Conservation (phyloP, 2,888 invertebrate genomes). For the Petrolisthes manimaculis region DNA sequence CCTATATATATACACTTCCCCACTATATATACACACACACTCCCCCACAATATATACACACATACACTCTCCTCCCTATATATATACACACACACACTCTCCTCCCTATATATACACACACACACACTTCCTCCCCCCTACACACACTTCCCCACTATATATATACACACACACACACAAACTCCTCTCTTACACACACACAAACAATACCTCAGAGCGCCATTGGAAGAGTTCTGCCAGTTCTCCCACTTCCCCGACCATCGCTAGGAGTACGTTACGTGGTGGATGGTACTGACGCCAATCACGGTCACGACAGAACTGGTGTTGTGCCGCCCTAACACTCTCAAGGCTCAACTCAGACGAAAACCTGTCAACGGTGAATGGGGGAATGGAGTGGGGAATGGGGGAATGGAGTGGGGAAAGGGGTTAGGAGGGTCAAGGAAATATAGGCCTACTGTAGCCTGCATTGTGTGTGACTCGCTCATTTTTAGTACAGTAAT, state of each 20-base stretch:
- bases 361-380: constrained; percentile 29
- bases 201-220: constrained; percentile 68
- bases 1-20: background rate
- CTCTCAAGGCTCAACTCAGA: constrained; percentile 53
- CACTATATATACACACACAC: background rate
- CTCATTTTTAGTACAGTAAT: no score
- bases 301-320: constrained; percentile 70
- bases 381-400: no score
- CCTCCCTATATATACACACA: no score
- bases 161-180: background rate
- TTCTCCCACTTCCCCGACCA: constrained; percentile 72
- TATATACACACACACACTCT: no score
- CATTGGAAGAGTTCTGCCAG: constrained; percentile 72
- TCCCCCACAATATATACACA: background rate
- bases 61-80: background rate
- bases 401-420: no score
- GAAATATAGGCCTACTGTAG: background rate
- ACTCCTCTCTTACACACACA: background rate
- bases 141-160: no score
- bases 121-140: background rate
- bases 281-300: constrained; percentile 71
- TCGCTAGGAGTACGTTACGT: constrained; percentile 68
- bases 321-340: constrained; percentile 44
- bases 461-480: background rate
- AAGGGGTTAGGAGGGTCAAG: background rate